Evolutionary conservation across 2,113 vertebrate genomes (phyloP).

Genomic region (Brachyhypopomus occidentalis): DNA sequence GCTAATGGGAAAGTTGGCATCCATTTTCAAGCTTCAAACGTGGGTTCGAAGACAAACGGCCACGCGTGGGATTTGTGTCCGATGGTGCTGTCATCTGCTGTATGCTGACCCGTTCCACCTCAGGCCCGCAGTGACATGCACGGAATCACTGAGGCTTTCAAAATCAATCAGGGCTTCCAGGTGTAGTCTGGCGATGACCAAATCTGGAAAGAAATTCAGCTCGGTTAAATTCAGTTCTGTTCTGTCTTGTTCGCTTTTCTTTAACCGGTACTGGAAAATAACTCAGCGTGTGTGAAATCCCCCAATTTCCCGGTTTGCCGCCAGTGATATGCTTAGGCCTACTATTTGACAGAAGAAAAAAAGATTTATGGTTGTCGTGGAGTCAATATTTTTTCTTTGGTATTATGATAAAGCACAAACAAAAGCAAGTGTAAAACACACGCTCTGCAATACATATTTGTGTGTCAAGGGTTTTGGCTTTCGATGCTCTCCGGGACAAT

Average conservation of each 20-base stretch:
- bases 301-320: neutral
- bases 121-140: neutral
- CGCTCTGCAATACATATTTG: neutral
- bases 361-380: conserved; percentile 34
- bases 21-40: neutral
- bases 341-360: neutral
- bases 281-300: conserved; percentile 1
- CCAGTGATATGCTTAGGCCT: neutral
- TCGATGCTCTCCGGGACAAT: conserved; percentile 34
- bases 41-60: neutral
- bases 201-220: too few species aligned
- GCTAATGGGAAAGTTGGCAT: conserved; percentile 5
- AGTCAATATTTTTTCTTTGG: conserved; percentile 24
- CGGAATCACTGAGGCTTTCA: neutral
- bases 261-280: too few species aligned
- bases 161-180: neutral
- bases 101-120: neutral
- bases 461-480: conserved; percentile 24
- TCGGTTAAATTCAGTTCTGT: neutral
- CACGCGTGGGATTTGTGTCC: neutral
- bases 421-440: conserved; percentile 5
- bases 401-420: conserved; percentile 18
- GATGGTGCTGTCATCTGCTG: neutral
- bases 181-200: neutral
- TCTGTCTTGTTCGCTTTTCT: conserved; percentile 5